A percentile compares a stretch with the other conserved stretches of the same genome.
phyloP scores from a whole-genome alignment of 2,113 vertebrate genomes.

The Coptodon bakossiorum region DNA sequence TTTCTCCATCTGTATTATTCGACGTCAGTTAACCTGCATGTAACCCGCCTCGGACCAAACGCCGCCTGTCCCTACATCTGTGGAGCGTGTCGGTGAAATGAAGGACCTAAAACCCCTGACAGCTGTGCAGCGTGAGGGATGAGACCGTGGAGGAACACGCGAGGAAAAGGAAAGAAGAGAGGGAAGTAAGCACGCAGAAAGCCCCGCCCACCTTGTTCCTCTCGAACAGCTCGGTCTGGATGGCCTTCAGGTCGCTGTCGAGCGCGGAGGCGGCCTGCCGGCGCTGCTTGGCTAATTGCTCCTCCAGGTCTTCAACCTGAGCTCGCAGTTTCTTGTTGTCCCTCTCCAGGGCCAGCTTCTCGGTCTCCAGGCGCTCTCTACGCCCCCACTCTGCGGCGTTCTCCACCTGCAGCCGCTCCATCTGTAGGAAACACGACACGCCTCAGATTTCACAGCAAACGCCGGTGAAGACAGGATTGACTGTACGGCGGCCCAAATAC shows the following conservation, averaged over 20 bases:
- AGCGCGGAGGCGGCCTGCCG: slow-evolving; percentile 85
- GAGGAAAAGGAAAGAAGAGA: background rate
- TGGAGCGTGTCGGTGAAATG: background rate
- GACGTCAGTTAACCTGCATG: background rate
- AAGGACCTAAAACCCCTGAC: background rate
- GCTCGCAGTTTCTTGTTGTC: slow-evolving; percentile 95
- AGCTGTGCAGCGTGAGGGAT: background rate
- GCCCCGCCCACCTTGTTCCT: slow-evolving; percentile 86
- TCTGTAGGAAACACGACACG: slow-evolving; percentile 62
- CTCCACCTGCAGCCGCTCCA: slow-evolving; percentile 95
- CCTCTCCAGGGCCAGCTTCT: slow-evolving; percentile 91
- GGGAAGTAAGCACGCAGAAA: background rate
- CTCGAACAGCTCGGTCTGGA: slow-evolving; percentile 90
- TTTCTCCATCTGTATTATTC: background rate
- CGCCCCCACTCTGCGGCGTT: slow-evolving; percentile 94
- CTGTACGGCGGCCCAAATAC: background rate
- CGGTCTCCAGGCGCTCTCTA: slow-evolving; percentile 90
- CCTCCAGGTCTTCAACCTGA: slow-evolving; percentile 92
- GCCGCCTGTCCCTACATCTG: background rate
- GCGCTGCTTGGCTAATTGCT: slow-evolving; percentile 85
- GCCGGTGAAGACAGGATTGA: background rate
- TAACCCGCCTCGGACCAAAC: background rate
- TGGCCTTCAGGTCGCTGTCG: slow-evolving; percentile 89
- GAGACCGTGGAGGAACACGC: background rate
- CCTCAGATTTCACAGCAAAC: background rate